These are phyloP conservation scores for Oncorhynchus nerka DNA, from an alignment of 2,113 vertebrate genomes.

Conservation along the genomic window DNA sequence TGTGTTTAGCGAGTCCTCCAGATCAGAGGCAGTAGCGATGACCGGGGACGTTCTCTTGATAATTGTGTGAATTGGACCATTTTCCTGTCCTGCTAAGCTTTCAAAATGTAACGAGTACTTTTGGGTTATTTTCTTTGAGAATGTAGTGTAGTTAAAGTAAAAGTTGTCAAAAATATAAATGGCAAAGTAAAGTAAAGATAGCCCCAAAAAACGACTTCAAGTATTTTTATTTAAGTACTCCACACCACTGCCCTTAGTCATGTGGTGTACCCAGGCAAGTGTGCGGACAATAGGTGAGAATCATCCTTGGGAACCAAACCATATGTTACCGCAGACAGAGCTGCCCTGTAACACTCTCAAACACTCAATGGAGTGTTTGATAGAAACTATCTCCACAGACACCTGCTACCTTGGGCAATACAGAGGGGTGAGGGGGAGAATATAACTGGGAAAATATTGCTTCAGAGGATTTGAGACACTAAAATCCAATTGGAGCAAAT, in stretches of 20 bases:
- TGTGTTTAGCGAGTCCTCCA: no score
- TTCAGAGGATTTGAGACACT: background rate
- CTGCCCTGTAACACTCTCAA: conserved; percentile 43
- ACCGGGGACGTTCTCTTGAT: no score
- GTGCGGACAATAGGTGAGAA: conserved; percentile 63
- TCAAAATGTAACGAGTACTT: no score
- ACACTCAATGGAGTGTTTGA: conserved; percentile 45
- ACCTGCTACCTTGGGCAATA: conserved; percentile 32
- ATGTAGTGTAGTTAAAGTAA: no score
- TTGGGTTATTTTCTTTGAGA: no score
- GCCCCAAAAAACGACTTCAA: no score
- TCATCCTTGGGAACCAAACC: conserved; percentile 54
- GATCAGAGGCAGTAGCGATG: no score
- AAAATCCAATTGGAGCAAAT: background rate
- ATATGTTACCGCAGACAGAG: conserved; percentile 55
- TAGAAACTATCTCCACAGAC: conserved; percentile 45
- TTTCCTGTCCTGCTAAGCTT: no score
- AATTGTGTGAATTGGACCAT: no score
- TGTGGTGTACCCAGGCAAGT: conserved; percentile 37
- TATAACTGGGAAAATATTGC: conserved; percentile 4
- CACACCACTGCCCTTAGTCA: background rate
- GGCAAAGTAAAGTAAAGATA: no score
- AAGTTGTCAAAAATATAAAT: no score
- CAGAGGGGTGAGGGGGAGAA: background rate
- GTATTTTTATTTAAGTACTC: no score